Evolutionary conservation across 2,113 vertebrate genomes (phyloP).

Genomic region (Lepus americanus): DNA sequence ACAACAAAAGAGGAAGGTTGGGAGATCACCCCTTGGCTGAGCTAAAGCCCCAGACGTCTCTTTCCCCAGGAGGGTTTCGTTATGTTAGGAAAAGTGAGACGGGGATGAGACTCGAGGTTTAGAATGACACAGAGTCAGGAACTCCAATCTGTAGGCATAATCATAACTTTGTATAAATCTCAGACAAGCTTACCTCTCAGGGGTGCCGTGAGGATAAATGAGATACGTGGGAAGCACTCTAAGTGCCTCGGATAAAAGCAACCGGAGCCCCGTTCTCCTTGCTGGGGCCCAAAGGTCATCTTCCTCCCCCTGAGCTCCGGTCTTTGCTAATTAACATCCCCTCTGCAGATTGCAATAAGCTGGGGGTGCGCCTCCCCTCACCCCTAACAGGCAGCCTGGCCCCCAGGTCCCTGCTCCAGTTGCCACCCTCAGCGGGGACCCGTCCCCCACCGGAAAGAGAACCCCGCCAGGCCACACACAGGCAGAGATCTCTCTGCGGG

Average conservation of each 20-base stretch:
- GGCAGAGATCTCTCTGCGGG: slow-evolving; percentile 15
- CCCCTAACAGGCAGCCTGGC: neutral
- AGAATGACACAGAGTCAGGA: slow-evolving; percentile 72
- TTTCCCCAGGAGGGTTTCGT: slow-evolving; percentile 74
- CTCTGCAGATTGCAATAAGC: neutral
- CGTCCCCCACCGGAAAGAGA: neutral
- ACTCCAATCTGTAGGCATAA: slow-evolving; percentile 62
- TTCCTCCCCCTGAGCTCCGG: neutral
- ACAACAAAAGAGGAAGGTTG: slow-evolving; percentile 63
- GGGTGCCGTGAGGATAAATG: slow-evolving; percentile 74
- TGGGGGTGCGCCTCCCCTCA: neutral
- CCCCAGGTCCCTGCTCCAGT: neutral
- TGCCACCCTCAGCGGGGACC: neutral
- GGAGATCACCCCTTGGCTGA: slow-evolving; percentile 69
- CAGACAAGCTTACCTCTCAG: slow-evolving; percentile 72
- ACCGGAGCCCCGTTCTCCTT: slow-evolving; percentile 44
- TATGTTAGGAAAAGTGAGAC: slow-evolving; percentile 78
- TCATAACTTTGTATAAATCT: slow-evolving; percentile 73
- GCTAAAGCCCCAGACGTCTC: slow-evolving; percentile 67
- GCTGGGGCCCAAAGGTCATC: slow-evolving; percentile 64
- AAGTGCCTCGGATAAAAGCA: slow-evolving; percentile 30
- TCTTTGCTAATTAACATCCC: slow-evolving; percentile 42
- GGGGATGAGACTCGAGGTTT: slow-evolving; percentile 76
- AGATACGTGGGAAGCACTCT: slow-evolving; percentile 76
- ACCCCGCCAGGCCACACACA: slow-evolving; percentile 60